Base-by-base conservation (phyloP, 2,888 invertebrate genomes). In the Oligia strigilis region DNA sequence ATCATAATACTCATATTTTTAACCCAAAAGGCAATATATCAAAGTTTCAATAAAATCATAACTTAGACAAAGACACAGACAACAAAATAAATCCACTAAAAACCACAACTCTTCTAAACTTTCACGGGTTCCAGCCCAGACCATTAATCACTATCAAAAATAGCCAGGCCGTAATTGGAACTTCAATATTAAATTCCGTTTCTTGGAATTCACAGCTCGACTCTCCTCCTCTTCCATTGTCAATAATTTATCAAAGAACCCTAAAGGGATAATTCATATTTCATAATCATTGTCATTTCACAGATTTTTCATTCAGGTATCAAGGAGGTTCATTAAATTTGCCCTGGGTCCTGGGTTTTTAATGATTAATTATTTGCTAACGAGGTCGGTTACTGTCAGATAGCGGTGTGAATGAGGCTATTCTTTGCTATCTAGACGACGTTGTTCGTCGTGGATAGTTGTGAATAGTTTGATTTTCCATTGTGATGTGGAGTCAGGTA, bases 281-380 rank as follows among this genome's bases (percentile, higher is more conserved):
- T 84, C 75, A 80, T 36, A 82, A 85, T 83, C 77, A 75, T 87
- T 82, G 84, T 77, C 81, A 84, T 81, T 84, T 71, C 74, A 67
- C 29, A 72, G 62, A 84, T 82, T 83, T 81, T 83, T 85, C 60
- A 78, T 72, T 85, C 72, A 81, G 69, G 70, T 76, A 43, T 55
- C 71, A 66, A 69, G 40, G 66, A 9, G 55, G 77, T 83, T 87
- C 85, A 77, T 89, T 85, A 85, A 83, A 87, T 82, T 84, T 75
- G 60, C 71, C 23, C 71, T 72, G 78, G 55, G 73, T 74, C 76
- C 77, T 74, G 29, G 60, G 43, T 60, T 80, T 83, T 87, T 79
- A 88, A 84, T 86, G 81, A 89, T 89, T 84, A 85, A 88, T 86
- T 78, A 84, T 65, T 69, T 74, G 74, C 75, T 89, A 89, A 89